These are phyloP conservation scores for Macquaria australasica DNA, from an alignment of 2,113 vertebrate genomes.

Conservation along the genomic window DNA sequence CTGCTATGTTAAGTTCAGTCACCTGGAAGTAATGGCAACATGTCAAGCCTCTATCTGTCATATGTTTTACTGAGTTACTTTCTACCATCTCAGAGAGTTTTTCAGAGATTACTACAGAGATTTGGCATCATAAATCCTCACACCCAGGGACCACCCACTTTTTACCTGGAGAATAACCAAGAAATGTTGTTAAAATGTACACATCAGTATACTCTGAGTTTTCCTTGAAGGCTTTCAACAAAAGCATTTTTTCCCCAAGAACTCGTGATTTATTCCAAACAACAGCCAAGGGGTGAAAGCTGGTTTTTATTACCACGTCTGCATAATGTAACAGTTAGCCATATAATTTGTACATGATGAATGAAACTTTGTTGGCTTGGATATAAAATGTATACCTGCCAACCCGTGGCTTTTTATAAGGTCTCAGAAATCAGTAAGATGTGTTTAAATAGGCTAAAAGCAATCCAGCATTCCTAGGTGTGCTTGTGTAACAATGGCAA, in stretches of 20 bases:
- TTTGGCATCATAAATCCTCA: slow-evolving; percentile 5
- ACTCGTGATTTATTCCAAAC: slow-evolving; percentile 24
- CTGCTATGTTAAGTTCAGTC: slow-evolving; percentile 14
- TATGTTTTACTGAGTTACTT: slow-evolving; percentile 19
- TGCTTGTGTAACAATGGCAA: background rate
- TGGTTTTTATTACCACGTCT: slow-evolving; percentile 47
- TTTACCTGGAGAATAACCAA: slow-evolving; percentile 9
- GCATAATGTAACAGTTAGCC: slow-evolving; percentile 41
- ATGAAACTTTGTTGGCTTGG: slow-evolving; percentile 35
- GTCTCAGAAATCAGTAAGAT: background rate
- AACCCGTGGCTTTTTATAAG: slow-evolving; percentile 34
- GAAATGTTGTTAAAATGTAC: slow-evolving; percentile 6
- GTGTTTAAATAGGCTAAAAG: background rate
- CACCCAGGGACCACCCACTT: slow-evolving; percentile 5
- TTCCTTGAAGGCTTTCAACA: slow-evolving; percentile 40
- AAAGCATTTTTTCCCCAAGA: slow-evolving; percentile 1
- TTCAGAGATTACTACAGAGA: background rate
- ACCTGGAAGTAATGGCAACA: slow-evolving; percentile 5
- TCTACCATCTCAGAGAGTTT: slow-evolving; percentile 8
- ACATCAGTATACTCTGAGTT: background rate
- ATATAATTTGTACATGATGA: slow-evolving; percentile 39
- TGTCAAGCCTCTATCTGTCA: background rate
- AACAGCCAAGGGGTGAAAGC: slow-evolving; percentile 34
- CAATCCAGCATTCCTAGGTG: background rate
- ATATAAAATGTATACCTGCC: slow-evolving; percentile 27